Evolutionary conservation across 2,797 vertebrate genomes (phyloP).

Genomic region (Myiothlypis chrysogaster): DNA sequence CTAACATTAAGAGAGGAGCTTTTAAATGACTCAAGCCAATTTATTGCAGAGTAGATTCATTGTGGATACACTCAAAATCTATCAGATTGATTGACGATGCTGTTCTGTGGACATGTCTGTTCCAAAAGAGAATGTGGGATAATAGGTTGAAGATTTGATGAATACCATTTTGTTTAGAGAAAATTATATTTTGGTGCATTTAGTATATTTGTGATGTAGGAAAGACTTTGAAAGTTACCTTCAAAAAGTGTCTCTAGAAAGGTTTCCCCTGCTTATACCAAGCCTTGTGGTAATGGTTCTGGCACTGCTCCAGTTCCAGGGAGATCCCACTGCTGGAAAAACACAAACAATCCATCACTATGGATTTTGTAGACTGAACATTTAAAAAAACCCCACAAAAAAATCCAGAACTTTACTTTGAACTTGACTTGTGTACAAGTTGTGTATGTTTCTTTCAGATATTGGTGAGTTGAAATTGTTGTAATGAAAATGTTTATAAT

Average conservation of each 20-base stretch:
- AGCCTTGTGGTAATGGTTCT: not conserved
- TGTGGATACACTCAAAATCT: slow-evolving; percentile 41
- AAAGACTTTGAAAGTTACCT: slow-evolving; percentile 36
- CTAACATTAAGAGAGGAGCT: slow-evolving; percentile 25
- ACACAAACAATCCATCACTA: not conserved
- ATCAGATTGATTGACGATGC: slow-evolving; percentile 14
- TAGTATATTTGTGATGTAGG: not conserved
- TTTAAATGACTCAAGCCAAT: slow-evolving; percentile 36
- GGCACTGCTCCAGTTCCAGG: not conserved
- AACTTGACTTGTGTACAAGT: not conserved
- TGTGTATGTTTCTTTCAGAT: not conserved
- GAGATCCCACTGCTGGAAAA: not conserved
- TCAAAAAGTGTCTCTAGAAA: not conserved
- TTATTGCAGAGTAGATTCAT: not conserved
- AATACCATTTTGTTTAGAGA: not conserved
- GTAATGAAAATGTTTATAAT: not conserved
- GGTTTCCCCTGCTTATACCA: not conserved
- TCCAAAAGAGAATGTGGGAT: slow-evolving; percentile 3
- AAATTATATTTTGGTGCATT: slow-evolving; percentile 8
- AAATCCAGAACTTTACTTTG: not conserved
- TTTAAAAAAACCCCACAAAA: not conserved
- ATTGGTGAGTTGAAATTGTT: not conserved
- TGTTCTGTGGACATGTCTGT: slow-evolving; percentile 18
- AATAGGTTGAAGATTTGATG: slow-evolving; percentile 28
- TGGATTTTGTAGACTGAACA: not conserved